These are phyloP conservation scores for Drosophila yooni DNA, from an alignment of 2,888 invertebrate genomes.

Conservation along the genomic window DNA sequence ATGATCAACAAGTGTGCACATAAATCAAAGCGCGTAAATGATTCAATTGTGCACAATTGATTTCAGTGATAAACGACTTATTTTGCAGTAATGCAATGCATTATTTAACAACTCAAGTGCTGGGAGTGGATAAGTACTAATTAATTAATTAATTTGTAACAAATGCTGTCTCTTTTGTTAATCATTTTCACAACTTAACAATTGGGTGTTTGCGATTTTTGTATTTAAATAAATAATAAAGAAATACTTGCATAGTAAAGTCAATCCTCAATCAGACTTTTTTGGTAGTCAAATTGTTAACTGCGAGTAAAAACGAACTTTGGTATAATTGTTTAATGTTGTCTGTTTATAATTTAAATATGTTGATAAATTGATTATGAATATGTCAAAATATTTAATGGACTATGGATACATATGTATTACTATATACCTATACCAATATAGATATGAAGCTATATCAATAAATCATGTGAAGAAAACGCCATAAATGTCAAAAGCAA, in stretches of 20 bases:
- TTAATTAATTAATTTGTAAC: background rate
- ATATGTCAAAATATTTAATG: background rate
- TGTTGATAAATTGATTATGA: background rate
- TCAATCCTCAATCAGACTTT: background rate
- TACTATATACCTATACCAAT: background rate
- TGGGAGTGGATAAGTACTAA: background rate
- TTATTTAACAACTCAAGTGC: slow-evolving; percentile 35
- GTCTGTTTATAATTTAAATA: background rate
- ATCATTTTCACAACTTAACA: slow-evolving; percentile 6
- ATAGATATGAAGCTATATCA: background rate
- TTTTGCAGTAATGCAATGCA: slow-evolving; percentile 24
- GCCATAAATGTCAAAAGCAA: slow-evolving; percentile 24
- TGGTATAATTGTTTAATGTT: background rate
- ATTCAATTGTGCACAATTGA: slow-evolving; percentile 33
- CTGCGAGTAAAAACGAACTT: background rate
- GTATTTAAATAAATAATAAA: background rate
- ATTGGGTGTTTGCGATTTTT: background rate
- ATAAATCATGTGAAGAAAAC: slow-evolving; percentile 1
- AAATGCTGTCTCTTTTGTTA: slow-evolving; percentile 3
- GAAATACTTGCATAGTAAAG: background rate
- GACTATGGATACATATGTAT: background rate
- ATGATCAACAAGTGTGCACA: slow-evolving; percentile 7
- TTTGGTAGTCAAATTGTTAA: too few species aligned
- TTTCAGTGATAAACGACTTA: slow-evolving; percentile 41
- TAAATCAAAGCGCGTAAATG: slow-evolving; percentile 35